Evolutionary conservation across 92 coral and sea anemone genomes (phyloP), one percentile per base, ranked within the genome.

Genomic region (Blastomussa wellsi): DNA sequence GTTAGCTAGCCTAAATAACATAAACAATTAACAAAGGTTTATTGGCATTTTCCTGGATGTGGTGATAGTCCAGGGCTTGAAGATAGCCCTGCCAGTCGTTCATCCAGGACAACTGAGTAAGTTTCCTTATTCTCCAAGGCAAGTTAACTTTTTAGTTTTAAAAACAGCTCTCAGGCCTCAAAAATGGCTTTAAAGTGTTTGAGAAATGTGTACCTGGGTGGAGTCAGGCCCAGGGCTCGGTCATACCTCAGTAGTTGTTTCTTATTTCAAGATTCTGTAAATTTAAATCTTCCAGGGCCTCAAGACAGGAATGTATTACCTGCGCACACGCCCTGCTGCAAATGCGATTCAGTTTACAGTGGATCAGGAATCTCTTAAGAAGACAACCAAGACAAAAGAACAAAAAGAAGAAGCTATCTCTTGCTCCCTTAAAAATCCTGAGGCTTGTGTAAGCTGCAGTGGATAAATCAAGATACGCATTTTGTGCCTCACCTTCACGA

Each of bases 271-370:
- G 36, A 79, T 52, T 22, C 8, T 51, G 22, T 59, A 20, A 29
- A 20, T 68, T 59, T n/a, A 1, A 66, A 6, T 55, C 72, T 72
- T 67, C 48, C 88, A 96, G 99, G 99, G 99, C 19, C 92, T 96
- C 39, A 96, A 96, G 82, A 96, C 99, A 48, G 99, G 99, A 20
- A 96, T 96, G 99, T 96, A 96, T 83, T 96, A 96, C 89, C 93
- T 96, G 37, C 95, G 99, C 5, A 91, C 93, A 29, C 90, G 94
- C 39, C 98, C 99, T 15, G 99, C 99, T 0, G 99, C 96, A 52
- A 95, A 91, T 78, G 98, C 99, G 35, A 96, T 96, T 80, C 99
- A 96, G 84, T 96, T 96, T 79, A 96, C 99, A 0, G 98, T 96
- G 3, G 99, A 96, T 77, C 98, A 94, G 73, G 90, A 90, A 76